These are phyloP conservation scores for Tetramorium parvispinum DNA, from an alignment of 1,140 invertebrate species.

Conservation along the genomic window DNA sequence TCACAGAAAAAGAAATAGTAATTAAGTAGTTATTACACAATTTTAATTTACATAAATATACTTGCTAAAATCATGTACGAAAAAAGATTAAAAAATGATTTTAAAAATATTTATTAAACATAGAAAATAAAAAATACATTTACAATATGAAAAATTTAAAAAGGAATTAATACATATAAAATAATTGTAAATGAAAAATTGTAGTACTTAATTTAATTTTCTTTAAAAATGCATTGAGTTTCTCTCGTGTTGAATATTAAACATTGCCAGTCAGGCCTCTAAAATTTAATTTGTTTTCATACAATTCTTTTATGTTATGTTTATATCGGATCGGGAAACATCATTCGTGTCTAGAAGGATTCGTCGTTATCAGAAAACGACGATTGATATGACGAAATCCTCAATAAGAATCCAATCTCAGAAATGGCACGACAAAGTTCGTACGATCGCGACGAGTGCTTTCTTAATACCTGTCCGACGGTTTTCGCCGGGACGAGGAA, in stretches of 20 bases:
- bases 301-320: neutral
- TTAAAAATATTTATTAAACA: neutral
- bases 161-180: neutral
- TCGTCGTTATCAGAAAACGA: neutral
- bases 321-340: neutral
- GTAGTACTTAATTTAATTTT: neutral
- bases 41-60: neutral
- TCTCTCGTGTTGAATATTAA: neutral
- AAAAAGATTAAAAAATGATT: neutral
- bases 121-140: neutral
- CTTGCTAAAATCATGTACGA: neutral
- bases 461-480: conserved; percentile 44
- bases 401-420: conserved; percentile 58
- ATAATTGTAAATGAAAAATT: neutral
- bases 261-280: neutral
- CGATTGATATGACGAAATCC: conserved; percentile 51
- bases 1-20: neutral
- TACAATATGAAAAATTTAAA: neutral
- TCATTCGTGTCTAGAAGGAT: neutral
- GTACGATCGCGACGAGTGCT: conserved; percentile 27
- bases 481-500: conserved; percentile 5
- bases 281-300: neutral
- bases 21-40: neutral
- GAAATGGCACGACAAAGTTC: conserved; percentile 55
- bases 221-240: neutral